Conservation (phyloP, 2,797 vertebrate species). For the Typhlichthys subterraneus region DNA sequence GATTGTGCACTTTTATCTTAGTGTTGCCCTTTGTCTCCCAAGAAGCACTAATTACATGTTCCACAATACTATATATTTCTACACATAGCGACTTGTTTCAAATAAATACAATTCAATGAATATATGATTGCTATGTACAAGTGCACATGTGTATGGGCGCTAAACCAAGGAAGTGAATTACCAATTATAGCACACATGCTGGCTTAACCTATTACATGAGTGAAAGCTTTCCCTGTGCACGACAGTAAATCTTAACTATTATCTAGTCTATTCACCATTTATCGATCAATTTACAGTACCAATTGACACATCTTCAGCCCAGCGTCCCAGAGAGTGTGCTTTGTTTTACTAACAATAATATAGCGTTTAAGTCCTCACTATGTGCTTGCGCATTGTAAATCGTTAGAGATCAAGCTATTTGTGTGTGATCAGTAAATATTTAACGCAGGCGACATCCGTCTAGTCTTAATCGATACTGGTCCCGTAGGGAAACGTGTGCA, state of each 20-base stretch:
- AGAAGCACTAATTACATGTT: not conserved
- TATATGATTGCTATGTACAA: not conserved
- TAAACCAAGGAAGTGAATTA: slow-evolving; percentile 8
- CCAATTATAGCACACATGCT: slow-evolving; percentile 14
- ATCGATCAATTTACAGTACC: slow-evolving; percentile 91
- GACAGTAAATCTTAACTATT: slow-evolving; percentile 65
- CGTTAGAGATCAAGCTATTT: slow-evolving; percentile 89
- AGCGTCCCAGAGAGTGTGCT: slow-evolving; percentile 83
- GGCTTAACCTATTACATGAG: slow-evolving; percentile 41
- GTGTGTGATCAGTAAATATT: slow-evolving; percentile 99
- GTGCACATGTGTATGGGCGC: not conserved
- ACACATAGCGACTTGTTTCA: not conserved
- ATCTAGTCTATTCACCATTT: slow-evolving; percentile 82
- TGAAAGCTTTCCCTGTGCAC: slow-evolving; percentile 41
- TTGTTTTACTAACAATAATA: slow-evolving; percentile 94
- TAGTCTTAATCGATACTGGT: slow-evolving; percentile 89
- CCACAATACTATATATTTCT: not conserved
- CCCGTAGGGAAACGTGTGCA: slow-evolving; percentile 84
- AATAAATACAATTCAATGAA: not conserved
- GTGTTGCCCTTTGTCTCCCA: slow-evolving; percentile 33
- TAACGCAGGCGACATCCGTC: slow-evolving; percentile 91
- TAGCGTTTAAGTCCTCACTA: slow-evolving; percentile 90
- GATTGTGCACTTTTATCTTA: slow-evolving; percentile 70
- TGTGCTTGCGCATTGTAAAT: slow-evolving; percentile 85
- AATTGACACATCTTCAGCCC: slow-evolving; percentile 87